Percentiles rank a stretch among this genome's conserved stretches.
Conservation (phyloP, 2,797 vertebrate species). For the Melanogrammus aeglefinus region DNA sequence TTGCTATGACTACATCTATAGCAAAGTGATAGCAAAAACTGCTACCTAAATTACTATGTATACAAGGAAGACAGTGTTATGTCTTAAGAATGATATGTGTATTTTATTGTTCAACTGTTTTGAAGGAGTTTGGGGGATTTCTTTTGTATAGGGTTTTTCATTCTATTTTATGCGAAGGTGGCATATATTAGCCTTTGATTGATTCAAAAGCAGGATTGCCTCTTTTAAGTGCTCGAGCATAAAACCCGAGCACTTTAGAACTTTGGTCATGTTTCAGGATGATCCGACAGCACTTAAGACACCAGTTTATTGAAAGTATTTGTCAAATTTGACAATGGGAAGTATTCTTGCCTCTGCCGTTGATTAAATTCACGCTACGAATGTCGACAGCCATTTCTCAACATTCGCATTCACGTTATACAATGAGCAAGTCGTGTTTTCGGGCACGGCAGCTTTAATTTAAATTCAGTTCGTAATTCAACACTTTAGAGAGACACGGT, state of each 20-base stretch:
- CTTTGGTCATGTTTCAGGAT: constrained; percentile 44
- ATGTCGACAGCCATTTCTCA: constrained; percentile 38
- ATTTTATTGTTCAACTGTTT: constrained; percentile 7
- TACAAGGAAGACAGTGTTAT: not conserved
- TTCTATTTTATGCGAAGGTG: not conserved
- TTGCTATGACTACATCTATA: not conserved
- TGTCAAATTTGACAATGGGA: constrained; percentile 56
- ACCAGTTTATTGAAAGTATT: constrained; percentile 58
- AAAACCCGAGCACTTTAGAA: constrained; percentile 35
- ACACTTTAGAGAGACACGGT: constrained; percentile 15
- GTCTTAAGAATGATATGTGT: not conserved
- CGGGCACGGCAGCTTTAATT: constrained; percentile 38
- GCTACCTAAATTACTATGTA: not conserved
- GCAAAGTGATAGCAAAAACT: not conserved
- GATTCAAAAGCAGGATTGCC: constrained; percentile 51
- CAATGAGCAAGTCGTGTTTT: constrained; percentile 30
- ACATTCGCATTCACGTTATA: constrained; percentile 46
- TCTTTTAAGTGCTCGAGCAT: constrained; percentile 23
- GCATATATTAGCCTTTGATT: constrained; percentile 35
- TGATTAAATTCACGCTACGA: constrained; percentile 61
- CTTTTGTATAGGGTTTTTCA: not conserved
- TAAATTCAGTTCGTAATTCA: constrained; percentile 25
- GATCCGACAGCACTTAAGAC: constrained; percentile 49
- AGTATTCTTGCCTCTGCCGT: constrained; percentile 33
- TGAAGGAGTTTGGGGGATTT: not conserved